Conservation (phyloP, 1,140 invertebrate genomes). For the Arctopsyche grandis region DNA sequence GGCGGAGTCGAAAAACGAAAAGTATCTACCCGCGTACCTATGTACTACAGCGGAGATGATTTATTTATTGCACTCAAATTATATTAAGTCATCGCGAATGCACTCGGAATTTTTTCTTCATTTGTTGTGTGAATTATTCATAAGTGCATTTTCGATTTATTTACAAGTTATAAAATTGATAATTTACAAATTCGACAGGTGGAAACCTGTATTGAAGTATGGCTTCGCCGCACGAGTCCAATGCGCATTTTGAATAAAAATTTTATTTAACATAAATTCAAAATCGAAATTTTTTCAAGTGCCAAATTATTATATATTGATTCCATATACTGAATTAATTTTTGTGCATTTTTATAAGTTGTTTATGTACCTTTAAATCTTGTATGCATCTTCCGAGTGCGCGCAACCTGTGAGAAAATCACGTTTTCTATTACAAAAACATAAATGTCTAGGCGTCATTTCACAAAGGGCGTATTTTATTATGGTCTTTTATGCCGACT, state of each 20-base stretch:
- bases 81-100: conserved; percentile 14
- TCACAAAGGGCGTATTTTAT: conserved; percentile 35
- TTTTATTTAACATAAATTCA: not conserved
- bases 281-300: not conserved
- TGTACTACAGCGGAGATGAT: not conserved
- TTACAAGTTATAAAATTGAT: conserved; percentile 32
- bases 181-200: conserved; percentile 1
- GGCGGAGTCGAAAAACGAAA: too few species aligned
- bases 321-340: not conserved
- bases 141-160: conserved; percentile 35
- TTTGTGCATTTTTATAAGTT: too few species aligned
- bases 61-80: not conserved
- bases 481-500: conserved; percentile 9
- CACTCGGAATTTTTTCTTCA: conserved; percentile 22
- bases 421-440: conserved; percentile 41
- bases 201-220: too few species aligned
- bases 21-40: too few species aligned
- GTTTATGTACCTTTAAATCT: too few species aligned
- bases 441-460: conserved; percentile 29
- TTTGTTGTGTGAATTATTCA: conserved; percentile 43
- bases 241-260: not conserved
- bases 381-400: too few species aligned
- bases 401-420: conserved; percentile 28
- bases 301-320: not conserved
- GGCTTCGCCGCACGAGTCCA: too few species aligned